Conservation (phyloP, 2,888 invertebrate genomes). For the Leptopilina syphax region DNA sequence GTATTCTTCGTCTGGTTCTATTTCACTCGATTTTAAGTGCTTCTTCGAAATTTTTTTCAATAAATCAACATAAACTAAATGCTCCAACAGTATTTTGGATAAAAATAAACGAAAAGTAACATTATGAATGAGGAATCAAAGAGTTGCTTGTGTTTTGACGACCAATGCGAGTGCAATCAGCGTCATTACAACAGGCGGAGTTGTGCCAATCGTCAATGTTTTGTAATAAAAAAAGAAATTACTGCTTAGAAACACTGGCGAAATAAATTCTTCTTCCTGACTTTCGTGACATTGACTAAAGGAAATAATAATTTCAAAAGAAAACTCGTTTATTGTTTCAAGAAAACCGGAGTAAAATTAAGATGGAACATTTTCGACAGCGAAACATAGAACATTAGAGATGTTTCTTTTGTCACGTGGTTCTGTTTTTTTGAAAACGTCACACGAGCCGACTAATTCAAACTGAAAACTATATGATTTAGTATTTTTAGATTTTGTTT, state of each 20-base stretch:
- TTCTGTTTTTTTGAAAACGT: background rate
- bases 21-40: constrained; percentile 7
- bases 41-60: background rate
- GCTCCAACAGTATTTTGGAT: background rate
- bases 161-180: constrained; percentile 26
- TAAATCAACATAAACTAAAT: background rate
- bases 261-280: background rate
- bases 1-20: background rate
- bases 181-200: constrained; percentile 3
- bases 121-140: background rate
- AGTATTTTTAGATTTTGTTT: background rate
- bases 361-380: background rate
- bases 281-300: background rate
- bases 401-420: constrained; percentile 17
- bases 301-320: background rate
- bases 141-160: background rate
- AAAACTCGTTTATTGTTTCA: background rate
- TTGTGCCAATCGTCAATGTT: background rate
- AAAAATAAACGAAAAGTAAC: background rate
- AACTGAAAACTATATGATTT: background rate
- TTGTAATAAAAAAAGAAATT: constrained; percentile 8
- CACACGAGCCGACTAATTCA: background rate
- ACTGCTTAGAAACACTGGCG: background rate
- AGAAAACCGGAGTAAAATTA: background rate
- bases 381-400: background rate